Conservation (phyloP, 2,797 vertebrate genomes). For the Erpetoichthys calabaricus region DNA sequence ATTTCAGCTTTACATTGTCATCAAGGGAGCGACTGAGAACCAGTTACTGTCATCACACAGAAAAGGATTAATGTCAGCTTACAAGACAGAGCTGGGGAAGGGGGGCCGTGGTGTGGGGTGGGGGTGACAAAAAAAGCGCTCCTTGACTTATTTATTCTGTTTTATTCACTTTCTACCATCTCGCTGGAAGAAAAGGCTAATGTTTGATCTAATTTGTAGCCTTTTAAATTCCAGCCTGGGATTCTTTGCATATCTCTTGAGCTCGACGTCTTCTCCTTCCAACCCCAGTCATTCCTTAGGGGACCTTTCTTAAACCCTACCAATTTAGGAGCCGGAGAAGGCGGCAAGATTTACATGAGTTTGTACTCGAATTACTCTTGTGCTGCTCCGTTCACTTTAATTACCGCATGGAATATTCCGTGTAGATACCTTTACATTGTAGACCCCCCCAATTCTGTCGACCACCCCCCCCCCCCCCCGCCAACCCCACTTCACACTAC, state of each 20-base stretch:
- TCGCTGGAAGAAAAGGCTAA: conserved; percentile 72
- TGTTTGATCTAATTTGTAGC: conserved; percentile 98
- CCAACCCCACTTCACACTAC: conserved; percentile 28
- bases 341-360: conserved; percentile 88
- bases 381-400: conserved; percentile 92
- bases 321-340: conserved; percentile 96
- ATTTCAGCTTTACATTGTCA: background rate
- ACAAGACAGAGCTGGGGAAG: conserved; percentile 62
- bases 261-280: conserved; percentile 72
- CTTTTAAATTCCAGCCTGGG: conserved; percentile 97
- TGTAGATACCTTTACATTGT: conserved; percentile 62
- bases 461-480: too few relatives aligned
- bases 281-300: conserved; percentile 76
- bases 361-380: conserved; percentile 91
- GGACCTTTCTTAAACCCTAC: conserved; percentile 92
- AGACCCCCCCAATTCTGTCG: too few relatives aligned
- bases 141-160: conserved; percentile 99
- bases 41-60: conserved; percentile 95
- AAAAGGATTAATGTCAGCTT: conserved; percentile 99
- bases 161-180: conserved; percentile 85
- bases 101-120: too few relatives aligned
- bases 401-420: conserved; percentile 83
- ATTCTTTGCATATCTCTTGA: conserved; percentile 99
- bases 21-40: background rate
- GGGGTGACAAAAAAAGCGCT: conserved; percentile 57